Percentiles rank a stretch among this genome's conserved stretches.
Evolutionary conservation across 2,797 vertebrate species (phyloP).

Genomic region (Melanotaenia trifasciata): DNA sequence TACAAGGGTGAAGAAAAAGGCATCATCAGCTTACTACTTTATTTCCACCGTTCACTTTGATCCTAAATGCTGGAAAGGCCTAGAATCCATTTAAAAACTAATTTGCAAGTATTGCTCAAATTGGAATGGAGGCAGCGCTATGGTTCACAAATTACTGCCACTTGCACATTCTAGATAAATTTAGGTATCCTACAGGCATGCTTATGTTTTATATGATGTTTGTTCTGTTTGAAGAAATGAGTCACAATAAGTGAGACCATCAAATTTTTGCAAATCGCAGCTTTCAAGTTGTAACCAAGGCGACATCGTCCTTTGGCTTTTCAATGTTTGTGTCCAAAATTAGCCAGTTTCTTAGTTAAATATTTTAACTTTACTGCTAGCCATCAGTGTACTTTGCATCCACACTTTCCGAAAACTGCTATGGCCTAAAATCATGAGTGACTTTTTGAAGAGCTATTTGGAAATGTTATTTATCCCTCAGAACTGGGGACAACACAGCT

Average conservation of each 20-base stretch:
- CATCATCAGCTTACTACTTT: slow-evolving; percentile 10
- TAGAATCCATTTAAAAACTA: not conserved
- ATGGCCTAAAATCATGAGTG: not conserved
- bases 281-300: not conserved
- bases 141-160: not conserved
- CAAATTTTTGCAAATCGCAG: not conserved
- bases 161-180: slow-evolving; percentile 8
- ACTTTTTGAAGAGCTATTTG: not conserved
- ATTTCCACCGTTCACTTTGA: slow-evolving; percentile 16
- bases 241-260: not conserved
- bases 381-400: not conserved
- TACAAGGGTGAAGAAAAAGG: not conserved
- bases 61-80: slow-evolving; percentile 9
- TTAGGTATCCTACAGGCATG: slow-evolving; percentile 1
- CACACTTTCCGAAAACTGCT: not conserved
- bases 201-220: not conserved
- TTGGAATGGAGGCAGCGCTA: slow-evolving; percentile 1
- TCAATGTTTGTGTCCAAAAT: not conserved
- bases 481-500: not conserved
- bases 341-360: not conserved
- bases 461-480: not conserved
- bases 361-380: not conserved
- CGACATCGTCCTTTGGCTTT: not conserved
- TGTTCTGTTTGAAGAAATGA: not conserved
- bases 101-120: slow-evolving; percentile 10